Conservation (phyloP, 2,888 invertebrate species). For the Mermis nigrescens region DNA sequence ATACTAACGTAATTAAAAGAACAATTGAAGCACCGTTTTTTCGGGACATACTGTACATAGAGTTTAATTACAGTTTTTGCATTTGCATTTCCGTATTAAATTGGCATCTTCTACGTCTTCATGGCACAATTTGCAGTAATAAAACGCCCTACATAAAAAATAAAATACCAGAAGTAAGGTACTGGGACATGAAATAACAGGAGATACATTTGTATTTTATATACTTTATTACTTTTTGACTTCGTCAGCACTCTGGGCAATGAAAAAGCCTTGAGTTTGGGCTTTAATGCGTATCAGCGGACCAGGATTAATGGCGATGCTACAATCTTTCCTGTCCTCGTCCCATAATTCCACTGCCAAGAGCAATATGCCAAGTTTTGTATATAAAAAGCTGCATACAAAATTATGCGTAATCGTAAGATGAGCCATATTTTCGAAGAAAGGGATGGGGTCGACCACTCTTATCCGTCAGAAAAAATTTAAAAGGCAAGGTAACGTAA, state of each 20-base stretch:
- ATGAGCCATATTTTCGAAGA: no score
- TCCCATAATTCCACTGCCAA: slow-evolving; percentile 88
- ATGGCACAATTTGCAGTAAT: slow-evolving; percentile 97
- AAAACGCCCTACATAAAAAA: slow-evolving; percentile 72
- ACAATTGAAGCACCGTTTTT: neutral
- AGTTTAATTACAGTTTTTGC: slow-evolving; percentile 99
- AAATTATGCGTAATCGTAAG: neutral
- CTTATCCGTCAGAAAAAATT: no score
- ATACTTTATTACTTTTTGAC: slow-evolving; percentile 85
- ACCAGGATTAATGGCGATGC: slow-evolving; percentile 94
- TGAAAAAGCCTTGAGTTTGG: slow-evolving; percentile 98
- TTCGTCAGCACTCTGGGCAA: slow-evolving; percentile 98
- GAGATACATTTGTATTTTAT: no score
- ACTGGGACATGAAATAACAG: no score
- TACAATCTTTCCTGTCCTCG: slow-evolving; percentile 52
- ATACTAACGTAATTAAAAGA: neutral
- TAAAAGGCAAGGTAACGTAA: no score
- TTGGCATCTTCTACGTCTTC: slow-evolving; percentile 95
- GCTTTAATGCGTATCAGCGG: slow-evolving; percentile 70
- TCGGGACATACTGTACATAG: slow-evolving; percentile 8
- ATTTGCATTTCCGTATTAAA: slow-evolving; percentile 98
- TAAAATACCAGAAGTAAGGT: no score
- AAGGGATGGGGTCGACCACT: no score
- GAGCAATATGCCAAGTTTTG: slow-evolving; percentile 82
- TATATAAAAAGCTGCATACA: slow-evolving; percentile 72